Evolutionary conservation across 2,113 vertebrate genomes (phyloP).

Genomic region (Apteryx owenii): DNA sequence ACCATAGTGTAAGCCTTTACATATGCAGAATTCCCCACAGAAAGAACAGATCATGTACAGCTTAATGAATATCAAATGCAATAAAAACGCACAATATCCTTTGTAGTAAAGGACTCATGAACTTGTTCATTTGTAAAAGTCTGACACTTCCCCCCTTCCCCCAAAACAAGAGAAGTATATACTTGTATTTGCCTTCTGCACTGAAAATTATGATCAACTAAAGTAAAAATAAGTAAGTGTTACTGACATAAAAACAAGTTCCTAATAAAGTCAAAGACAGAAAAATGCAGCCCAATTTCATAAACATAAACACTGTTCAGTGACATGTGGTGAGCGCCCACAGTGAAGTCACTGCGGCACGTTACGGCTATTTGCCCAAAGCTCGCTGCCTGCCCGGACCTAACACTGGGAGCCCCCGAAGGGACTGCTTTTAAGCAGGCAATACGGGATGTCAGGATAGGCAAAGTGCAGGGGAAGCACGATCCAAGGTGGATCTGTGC

Average conservation of each 20-base stretch:
- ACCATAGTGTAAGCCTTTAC: slow-evolving; percentile 46
- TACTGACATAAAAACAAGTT: background rate
- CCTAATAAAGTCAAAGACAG: background rate
- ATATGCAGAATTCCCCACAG: slow-evolving; percentile 60
- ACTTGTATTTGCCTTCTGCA: background rate
- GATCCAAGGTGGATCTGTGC: background rate
- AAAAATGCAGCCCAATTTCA: background rate
- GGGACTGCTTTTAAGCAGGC: background rate
- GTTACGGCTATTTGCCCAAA: background rate
- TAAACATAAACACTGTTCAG: background rate
- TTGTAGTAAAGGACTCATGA: slow-evolving; percentile 8
- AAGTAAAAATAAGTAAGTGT: background rate
- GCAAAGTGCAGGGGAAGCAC: background rate
- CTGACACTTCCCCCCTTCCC: background rate
- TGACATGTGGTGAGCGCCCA: background rate
- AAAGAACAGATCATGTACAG: slow-evolving; percentile 35
- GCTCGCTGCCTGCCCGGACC: background rate
- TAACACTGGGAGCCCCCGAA: background rate
- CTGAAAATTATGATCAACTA: background rate
- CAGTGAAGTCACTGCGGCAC: background rate
- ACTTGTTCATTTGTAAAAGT: slow-evolving; percentile 26
- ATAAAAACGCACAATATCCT: slow-evolving; percentile 46
- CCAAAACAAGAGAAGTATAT: background rate
- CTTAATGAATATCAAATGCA: slow-evolving; percentile 52
- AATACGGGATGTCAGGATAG: background rate